Conservation (phyloP, 2,797 vertebrate species). For the Platalea minor region DNA sequence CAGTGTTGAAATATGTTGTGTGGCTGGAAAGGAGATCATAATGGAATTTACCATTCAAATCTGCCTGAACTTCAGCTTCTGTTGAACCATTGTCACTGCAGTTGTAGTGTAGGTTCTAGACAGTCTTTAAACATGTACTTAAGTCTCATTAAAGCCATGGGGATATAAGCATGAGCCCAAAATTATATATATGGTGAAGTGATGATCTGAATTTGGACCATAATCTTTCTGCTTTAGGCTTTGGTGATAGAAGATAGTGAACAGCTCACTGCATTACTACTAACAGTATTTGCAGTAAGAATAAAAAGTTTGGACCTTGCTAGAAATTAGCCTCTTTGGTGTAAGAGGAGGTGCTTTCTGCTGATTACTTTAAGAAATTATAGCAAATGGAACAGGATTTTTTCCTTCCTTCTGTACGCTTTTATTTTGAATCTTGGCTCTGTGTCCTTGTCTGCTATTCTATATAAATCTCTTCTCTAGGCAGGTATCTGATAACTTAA, state of each 20-base stretch:
- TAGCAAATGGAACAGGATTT: neutral
- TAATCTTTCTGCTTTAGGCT: neutral
- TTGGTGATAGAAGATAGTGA: neutral
- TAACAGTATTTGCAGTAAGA: neutral
- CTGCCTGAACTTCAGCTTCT: neutral
- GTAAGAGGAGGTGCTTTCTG: neutral
- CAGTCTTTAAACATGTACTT: neutral
- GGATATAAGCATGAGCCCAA: neutral
- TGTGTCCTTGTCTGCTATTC: neutral
- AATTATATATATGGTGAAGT: neutral
- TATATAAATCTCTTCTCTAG: neutral
- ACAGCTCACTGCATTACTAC: neutral
- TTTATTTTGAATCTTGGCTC: slow-evolving; percentile 12
- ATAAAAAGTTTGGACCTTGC: neutral
- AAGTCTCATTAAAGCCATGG: neutral
- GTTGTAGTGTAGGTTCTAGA: neutral
- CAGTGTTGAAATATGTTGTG: neutral
- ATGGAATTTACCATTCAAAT: neutral
- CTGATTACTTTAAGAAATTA: neutral
- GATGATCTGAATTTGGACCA: neutral
- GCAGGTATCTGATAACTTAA: neutral
- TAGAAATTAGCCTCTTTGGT: neutral
- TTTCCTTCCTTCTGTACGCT: neutral
- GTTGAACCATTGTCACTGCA: neutral
- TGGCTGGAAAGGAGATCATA: neutral